Evolutionary conservation across 2,113 vertebrate species (phyloP).

Genomic region (Alouatta palliata): DNA sequence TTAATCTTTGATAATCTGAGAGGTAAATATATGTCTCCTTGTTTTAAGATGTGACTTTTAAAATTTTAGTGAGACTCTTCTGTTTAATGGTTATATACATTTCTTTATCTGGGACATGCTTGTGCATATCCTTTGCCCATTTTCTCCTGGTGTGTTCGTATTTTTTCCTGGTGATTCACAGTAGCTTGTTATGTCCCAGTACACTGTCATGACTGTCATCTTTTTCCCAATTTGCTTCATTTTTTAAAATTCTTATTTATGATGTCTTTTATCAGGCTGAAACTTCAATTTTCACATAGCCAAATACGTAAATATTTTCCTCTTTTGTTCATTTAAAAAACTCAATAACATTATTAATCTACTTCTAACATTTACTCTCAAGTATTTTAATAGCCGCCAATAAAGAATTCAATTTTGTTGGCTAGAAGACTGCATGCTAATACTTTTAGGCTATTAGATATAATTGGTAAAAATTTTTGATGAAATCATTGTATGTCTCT

Average conservation of each 20-base stretch:
- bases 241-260: neutral
- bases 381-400: constrained; percentile 1
- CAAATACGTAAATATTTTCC: neutral
- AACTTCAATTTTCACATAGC: constrained; percentile 4
- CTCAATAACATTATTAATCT: neutral
- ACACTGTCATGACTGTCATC: neutral
- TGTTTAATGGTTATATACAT: neutral
- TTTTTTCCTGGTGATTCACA: neutral
- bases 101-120: neutral
- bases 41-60: constrained; percentile 24
- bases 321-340: neutral
- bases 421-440: neutral
- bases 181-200: neutral
- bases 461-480: constrained; percentile 27
- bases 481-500: neutral
- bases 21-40: neutral
- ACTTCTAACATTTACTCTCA: neutral
- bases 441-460: neutral
- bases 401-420: neutral
- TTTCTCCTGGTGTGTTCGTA: neutral
- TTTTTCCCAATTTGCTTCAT: neutral
- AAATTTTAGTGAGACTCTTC: neutral
- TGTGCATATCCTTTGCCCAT: neutral
- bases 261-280: neutral
- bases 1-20: neutral